Conservation (phyloP, 2,888 invertebrate genomes). For the Eupithecia dodoneata region DNA sequence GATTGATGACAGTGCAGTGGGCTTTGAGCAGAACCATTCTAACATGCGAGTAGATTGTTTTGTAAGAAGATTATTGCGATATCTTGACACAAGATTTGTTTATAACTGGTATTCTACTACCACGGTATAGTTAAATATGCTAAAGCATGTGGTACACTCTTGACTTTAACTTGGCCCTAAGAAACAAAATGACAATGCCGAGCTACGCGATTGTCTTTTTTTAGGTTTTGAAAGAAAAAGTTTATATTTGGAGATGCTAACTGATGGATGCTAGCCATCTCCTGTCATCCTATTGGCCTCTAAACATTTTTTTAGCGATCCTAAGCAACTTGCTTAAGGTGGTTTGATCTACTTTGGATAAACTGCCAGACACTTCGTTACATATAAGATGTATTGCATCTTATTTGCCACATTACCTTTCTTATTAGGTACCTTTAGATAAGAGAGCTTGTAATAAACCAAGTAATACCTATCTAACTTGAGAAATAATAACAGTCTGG, state of each 20-base stretch:
- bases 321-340: background rate
- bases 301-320: background rate
- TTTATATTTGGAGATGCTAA: background rate
- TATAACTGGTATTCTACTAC: background rate
- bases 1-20: conserved; percentile 31
- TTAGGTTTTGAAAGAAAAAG: background rate
- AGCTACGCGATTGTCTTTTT: background rate
- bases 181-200: background rate
- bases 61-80: background rate
- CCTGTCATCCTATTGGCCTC: background rate
- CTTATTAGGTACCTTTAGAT: no score
- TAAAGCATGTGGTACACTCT: background rate
- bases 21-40: background rate
- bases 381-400: background rate
- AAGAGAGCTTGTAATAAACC: background rate
- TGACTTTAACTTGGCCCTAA: background rate
- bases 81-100: background rate
- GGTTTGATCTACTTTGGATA: background rate
- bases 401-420: background rate
- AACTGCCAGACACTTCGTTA: background rate
- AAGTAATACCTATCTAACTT: conserved; percentile 11
- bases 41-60: background rate
- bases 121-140: background rate
- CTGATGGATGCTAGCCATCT: background rate
- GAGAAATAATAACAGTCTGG: conserved; percentile 29